Base-by-base conservation (phyloP, 2,113 vertebrate genomes). In the Callipepla californica region DNA sequence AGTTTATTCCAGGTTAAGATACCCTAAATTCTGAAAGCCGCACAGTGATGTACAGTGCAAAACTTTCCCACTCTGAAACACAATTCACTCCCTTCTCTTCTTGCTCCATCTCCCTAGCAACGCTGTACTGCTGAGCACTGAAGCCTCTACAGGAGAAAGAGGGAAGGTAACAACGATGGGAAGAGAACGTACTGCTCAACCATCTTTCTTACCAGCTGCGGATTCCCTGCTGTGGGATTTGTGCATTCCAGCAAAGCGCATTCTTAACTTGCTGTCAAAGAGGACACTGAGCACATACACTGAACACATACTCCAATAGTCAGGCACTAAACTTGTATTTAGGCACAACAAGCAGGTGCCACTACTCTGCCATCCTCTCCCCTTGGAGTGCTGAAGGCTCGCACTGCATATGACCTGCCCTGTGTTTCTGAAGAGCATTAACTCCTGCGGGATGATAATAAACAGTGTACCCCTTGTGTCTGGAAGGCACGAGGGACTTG, bases 91-190 rank as follows among this genome's bases (percentile, higher is more conserved):
- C 67, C 69, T 90, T 85, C 68, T 90, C 63, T 73, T 87, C 73
- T n/a, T 90, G 19, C 23, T 88, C 1, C 44, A 66, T 92, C 93
- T 93, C 93, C 82, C 74, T 95, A 94, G 90, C 91, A 96, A 95
- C 91, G 83, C 32, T 55, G 47, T 25, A 47, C 47, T 86, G 61
- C 42, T 83, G 7, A 1, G 85, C 76, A 84, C 44, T 42, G 67
- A 85, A 87, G 63, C 50, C 78, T 89, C 62, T 48, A 21, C 70
- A 89, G 59, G 36, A 89, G 77, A 81, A 94, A 83, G 59, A 69
- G 19, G 42, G 32, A 88, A 91, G 80, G 53, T 61, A 73, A 55
- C 20, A 44, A 51, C 2, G 9, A 15, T 16, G 30, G 80, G 34
- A 79, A 55, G 13, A 72, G 11, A 84, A 87, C 58, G 20, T 18